Conservation (phyloP, 1,140 invertebrate species). For the Tigriopus japonicus region DNA sequence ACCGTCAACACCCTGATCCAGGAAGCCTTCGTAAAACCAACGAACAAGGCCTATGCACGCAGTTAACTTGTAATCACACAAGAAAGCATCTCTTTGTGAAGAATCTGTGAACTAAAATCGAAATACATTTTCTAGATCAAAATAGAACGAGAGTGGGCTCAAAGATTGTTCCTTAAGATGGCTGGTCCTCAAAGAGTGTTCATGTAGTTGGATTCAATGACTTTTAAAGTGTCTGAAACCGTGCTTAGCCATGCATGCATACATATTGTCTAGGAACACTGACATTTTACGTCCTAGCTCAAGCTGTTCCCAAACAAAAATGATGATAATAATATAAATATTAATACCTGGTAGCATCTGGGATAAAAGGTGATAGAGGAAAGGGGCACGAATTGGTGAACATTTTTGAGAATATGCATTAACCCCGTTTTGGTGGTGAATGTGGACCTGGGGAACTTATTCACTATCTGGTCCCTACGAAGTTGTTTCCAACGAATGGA, state of each 20-base stretch:
- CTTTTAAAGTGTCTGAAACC: too few species aligned
- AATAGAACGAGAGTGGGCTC: too few species aligned
- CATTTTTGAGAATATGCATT: conserved; percentile 56
- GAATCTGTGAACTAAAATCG: too few species aligned
- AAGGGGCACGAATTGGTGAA: conserved; percentile 68
- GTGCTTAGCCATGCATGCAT: too few species aligned
- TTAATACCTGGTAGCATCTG: conserved; percentile 48
- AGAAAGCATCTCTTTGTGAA: conserved; percentile 37
- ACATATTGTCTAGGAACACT: too few species aligned
- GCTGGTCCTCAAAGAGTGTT: too few species aligned
- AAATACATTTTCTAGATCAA: too few species aligned
- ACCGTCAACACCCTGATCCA: not conserved
- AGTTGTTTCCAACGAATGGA: conserved; percentile 46
- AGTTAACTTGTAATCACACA: conserved; percentile 71
- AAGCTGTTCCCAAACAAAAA: too few species aligned
- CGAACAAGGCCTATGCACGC: conserved; percentile 63
- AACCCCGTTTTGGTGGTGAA: conserved; percentile 69
- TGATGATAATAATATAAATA: too few species aligned
- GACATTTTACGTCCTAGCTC: too few species aligned
- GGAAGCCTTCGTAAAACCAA: conserved; percentile 31
- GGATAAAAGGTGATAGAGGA: conserved; percentile 61
- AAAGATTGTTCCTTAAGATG: too few species aligned
- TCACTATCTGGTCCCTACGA: conserved; percentile 43
- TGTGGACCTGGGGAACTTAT: conserved; percentile 53
- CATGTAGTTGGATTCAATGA: too few species aligned